A percentile compares a stretch with the other conserved stretches of the same genome.
Conservation (phyloP, 2,113 vertebrate species). For the Tragulus kanchil region DNA sequence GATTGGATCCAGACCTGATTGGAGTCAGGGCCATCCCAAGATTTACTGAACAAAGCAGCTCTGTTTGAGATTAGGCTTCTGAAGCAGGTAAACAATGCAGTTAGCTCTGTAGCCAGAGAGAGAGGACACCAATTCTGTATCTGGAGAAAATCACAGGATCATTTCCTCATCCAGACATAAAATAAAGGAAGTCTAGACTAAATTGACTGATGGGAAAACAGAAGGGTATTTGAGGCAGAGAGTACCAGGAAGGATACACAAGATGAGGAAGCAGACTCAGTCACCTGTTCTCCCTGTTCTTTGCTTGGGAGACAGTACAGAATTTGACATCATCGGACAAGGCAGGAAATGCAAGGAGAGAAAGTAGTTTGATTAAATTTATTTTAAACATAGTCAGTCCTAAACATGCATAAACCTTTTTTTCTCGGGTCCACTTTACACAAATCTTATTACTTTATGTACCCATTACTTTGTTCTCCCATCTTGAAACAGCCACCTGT, state of each 20-base stretch:
- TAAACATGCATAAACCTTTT: too few species aligned
- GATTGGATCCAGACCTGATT: not conserved
- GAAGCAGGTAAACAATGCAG: not conserved
- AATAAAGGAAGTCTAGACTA: not conserved
- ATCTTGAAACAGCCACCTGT: too few species aligned
- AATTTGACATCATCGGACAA: not conserved
- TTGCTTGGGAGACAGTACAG: not conserved
- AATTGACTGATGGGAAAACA: not conserved
- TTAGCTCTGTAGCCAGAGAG: accelerated
- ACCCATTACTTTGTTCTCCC: too few species aligned
- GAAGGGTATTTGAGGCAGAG: not conserved
- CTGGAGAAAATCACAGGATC: not conserved
- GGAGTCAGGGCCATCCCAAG: too few species aligned
- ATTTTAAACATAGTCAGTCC: too few species aligned
- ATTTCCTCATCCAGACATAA: not conserved
- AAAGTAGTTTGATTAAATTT: not conserved
- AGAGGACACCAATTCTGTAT: not conserved
- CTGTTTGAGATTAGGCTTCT: not conserved
- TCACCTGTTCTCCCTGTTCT: accelerated
- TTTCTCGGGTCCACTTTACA: too few species aligned
- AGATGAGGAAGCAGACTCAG: accelerated
- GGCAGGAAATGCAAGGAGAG: not conserved
- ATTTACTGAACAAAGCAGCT: not conserved
- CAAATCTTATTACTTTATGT: too few species aligned
- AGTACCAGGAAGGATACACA: not conserved